A percentile compares a stretch with the other conserved stretches of the same genome.
These are phyloP conservation scores for Limanda limanda DNA, from an alignment of 2,113 vertebrate species.

Conservation along the genomic window DNA sequence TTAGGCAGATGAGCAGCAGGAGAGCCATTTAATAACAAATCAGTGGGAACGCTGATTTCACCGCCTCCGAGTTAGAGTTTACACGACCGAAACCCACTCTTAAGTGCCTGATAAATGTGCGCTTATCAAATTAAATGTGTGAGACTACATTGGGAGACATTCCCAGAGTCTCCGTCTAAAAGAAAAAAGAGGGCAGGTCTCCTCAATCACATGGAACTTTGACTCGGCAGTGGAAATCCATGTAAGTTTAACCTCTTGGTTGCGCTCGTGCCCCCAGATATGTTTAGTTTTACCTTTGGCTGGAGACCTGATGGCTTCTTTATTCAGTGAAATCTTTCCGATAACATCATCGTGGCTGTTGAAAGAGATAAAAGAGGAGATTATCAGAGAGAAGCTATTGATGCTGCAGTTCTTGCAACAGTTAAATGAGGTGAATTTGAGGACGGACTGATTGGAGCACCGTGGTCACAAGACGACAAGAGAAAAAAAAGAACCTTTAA, in stretches of 20 bases:
- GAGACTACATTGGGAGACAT: conserved; percentile 33
- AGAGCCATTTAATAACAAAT: background rate
- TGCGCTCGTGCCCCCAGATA: conserved; percentile 20
- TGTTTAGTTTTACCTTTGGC: conserved; percentile 82
- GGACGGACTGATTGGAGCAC: background rate
- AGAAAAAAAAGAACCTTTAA: conserved; percentile 34
- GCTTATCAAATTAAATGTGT: conserved; percentile 20
- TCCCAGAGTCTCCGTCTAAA: conserved; percentile 56
- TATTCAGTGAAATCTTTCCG: conserved; percentile 89
- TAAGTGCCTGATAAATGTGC: conserved; percentile 11
- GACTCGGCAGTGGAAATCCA: conserved; percentile 26
- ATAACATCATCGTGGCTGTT: conserved; percentile 90
- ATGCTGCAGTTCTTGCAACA: background rate
- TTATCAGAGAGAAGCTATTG: background rate
- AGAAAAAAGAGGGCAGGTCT: background rate
- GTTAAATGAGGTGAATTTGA: conserved; percentile 5
- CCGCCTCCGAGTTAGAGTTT: background rate
- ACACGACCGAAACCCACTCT: background rate
- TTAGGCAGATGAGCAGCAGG: conserved; percentile 3
- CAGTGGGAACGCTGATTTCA: background rate
- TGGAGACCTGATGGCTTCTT: conserved; percentile 85
- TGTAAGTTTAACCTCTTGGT: conserved; percentile 64
- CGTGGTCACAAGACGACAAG: conserved; percentile 17
- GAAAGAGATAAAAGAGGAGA: conserved; percentile 24
- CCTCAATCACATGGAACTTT: conserved; percentile 44